These are phyloP conservation scores for Echinops telfairi DNA, from an alignment of 2,113 vertebrate genomes.

Conservation along the genomic window DNA sequence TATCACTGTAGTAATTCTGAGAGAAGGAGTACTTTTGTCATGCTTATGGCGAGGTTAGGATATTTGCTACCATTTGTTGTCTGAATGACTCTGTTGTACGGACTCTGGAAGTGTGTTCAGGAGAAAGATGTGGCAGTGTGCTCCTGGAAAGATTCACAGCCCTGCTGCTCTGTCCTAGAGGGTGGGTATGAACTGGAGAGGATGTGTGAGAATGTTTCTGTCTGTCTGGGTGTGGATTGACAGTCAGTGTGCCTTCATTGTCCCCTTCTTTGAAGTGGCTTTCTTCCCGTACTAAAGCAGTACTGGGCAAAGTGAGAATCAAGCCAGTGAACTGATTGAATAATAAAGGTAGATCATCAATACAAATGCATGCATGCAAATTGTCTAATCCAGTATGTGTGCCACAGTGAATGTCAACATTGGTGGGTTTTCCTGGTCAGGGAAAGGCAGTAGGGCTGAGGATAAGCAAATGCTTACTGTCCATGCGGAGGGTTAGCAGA, in stretches of 20 bases:
- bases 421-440: neutral
- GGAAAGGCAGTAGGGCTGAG: neutral
- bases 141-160: too few species aligned
- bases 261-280: neutral
- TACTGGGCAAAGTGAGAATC: neutral
- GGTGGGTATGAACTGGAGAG: too few species aligned
- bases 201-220: neutral
- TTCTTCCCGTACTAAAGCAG: constrained; percentile 19
- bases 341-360: neutral
- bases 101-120: too few species aligned
- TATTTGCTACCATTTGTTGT: too few species aligned
- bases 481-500: neutral
- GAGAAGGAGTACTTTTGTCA: too few species aligned
- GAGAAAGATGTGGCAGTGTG: too few species aligned
- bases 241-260: neutral
- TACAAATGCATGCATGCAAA: neutral
- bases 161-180: too few species aligned
- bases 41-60: too few species aligned
- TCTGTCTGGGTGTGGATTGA: neutral
- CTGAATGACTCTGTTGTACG: too few species aligned
- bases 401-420: neutral
- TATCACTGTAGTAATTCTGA: too few species aligned
- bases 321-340: neutral
- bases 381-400: neutral
- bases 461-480: neutral